Evolutionary conservation across 2,888 invertebrate genomes (phyloP).

Genomic region (Rhabditoides inermis): DNA sequence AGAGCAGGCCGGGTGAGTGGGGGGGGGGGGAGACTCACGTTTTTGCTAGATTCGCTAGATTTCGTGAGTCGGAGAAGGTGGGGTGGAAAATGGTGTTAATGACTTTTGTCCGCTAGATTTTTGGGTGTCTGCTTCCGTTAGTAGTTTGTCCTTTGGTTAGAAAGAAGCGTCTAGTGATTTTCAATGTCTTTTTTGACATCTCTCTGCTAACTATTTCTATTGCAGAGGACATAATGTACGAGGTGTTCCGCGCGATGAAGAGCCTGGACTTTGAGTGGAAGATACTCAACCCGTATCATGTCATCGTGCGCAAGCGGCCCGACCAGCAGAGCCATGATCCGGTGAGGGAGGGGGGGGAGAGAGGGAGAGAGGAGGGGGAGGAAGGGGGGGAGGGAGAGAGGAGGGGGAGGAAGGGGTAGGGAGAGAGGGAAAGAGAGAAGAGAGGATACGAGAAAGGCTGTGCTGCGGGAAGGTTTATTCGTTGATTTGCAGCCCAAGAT

Average conservation of each 20-base stretch:
- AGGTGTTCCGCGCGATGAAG: conserved; percentile 98
- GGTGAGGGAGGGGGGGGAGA: conserved; percentile 11
- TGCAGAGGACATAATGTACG: conserved; percentile 92
- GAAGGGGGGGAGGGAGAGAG: neutral
- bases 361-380: neutral
- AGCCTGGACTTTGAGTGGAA: conserved; percentile 97
- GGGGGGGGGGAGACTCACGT: neutral
- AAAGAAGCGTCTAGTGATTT: too few relatives aligned
- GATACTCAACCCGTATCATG: conserved; percentile 89
- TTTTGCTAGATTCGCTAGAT: too few relatives aligned
- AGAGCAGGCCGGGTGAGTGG: conserved; percentile 72
- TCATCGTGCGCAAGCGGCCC: conserved; percentile 83
- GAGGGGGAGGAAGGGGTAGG: neutral
- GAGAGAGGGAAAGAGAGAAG: neutral
- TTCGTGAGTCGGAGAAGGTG: too few relatives aligned
- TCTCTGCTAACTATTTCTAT: too few relatives aligned
- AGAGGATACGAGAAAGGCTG: neutral
- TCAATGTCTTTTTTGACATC: too few relatives aligned
- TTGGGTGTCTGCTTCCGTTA: too few relatives aligned
- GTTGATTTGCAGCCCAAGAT: conserved; percentile 68
- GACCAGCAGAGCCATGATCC: conserved; percentile 36
- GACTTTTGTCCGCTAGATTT: too few relatives aligned
- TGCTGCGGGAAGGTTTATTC: too few relatives aligned
- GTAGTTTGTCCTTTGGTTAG: too few relatives aligned
- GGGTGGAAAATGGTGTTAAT: too few relatives aligned